Evolutionary conservation across 1,140 invertebrate species (phyloP).

Genomic region (Brachionus paranguensis): DNA sequence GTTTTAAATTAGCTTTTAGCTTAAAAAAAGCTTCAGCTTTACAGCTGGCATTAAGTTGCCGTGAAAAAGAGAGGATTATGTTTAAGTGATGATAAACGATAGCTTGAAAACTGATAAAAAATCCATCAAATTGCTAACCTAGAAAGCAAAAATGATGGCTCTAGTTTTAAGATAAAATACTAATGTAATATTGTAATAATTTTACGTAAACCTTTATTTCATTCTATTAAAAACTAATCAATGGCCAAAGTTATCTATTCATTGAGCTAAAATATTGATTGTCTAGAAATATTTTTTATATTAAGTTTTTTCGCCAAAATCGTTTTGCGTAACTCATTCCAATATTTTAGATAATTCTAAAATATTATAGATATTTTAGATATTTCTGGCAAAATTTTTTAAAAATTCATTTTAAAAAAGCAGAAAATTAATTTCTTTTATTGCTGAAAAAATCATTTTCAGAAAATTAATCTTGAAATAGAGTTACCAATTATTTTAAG

Average conservation of each 20-base stretch:
- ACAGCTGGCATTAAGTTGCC: neutral
- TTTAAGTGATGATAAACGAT: neutral
- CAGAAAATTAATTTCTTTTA: neutral
- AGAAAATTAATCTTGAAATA: neutral
- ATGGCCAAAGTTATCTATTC: neutral
- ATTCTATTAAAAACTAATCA: neutral
- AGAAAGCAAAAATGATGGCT: neutral
- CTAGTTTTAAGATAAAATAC: neutral
- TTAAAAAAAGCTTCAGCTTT: neutral
- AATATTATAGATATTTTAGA: too few relatives aligned
- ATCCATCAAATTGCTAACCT: neutral
- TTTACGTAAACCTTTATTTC: neutral
- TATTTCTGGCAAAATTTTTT: neutral
- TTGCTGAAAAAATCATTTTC: neutral
- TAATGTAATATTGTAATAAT: neutral
- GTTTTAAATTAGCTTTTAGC: neutral
- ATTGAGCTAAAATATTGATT: neutral
- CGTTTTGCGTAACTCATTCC: neutral
- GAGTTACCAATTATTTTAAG: neutral
- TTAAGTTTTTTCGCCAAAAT: neutral
- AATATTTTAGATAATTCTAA: neutral
- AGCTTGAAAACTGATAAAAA: neutral
- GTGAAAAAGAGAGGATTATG: neutral
- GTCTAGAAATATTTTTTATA: neutral
- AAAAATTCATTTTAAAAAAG: neutral